These are phyloP conservation scores for Tribolium castaneum DNA, from an alignment of 1,140 invertebrate species.

Conservation along the genomic window DNA sequence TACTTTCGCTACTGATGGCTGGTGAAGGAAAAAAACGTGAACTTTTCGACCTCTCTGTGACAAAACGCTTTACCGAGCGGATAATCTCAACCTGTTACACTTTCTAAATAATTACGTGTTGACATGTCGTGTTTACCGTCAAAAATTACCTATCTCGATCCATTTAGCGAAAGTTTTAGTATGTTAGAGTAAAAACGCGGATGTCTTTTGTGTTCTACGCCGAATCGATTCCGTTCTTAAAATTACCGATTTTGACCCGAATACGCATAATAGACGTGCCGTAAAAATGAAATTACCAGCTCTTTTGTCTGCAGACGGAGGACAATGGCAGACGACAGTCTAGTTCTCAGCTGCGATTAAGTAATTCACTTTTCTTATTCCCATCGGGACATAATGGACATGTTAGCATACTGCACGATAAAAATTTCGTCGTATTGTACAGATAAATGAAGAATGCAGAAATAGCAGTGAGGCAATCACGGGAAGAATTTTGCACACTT, in stretches of 20 bases:
- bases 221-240: neutral
- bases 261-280: constrained; percentile 21
- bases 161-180: constrained; percentile 30
- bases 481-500: constrained; percentile 6
- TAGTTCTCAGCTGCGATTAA: constrained; percentile 42
- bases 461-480: constrained; percentile 12
- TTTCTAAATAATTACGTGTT: constrained; percentile 50
- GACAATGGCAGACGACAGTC: constrained; percentile 42
- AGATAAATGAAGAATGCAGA: constrained; percentile 29
- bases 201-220: neutral
- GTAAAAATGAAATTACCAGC: constrained; percentile 31
- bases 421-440: constrained; percentile 26
- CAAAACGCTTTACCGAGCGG: constrained; percentile 14
- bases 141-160: constrained; percentile 40
- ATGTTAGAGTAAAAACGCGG: neutral
- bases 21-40: constrained; percentile 1
- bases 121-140: constrained; percentile 44
- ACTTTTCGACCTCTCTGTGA: constrained; percentile 23
- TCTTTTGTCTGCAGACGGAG: constrained; percentile 9
- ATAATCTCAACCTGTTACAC: constrained; percentile 48
- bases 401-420: constrained; percentile 29
- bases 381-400: constrained; percentile 28
- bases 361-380: constrained; percentile 48
- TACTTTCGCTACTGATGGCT: constrained; percentile 22
- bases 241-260: constrained; percentile 23